Evolutionary conservation across 2,888 invertebrate genomes (phyloP).

Genomic region (Tipula lateralis): DNA sequence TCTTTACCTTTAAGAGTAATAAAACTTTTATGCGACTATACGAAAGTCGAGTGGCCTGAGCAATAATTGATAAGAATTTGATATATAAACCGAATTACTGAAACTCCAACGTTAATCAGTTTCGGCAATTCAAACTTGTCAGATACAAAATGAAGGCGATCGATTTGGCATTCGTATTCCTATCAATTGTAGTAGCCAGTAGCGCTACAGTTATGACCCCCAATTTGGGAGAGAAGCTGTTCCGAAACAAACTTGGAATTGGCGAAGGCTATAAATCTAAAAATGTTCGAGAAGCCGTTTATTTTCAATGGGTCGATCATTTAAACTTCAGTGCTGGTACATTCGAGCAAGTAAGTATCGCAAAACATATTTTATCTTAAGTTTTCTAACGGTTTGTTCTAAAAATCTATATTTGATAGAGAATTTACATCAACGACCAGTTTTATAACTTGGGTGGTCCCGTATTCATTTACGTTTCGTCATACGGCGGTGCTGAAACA

Average conservation of each 20-base stretch:
- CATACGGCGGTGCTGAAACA: too few relatives aligned
- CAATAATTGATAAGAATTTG: background rate
- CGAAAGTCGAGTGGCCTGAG: too few relatives aligned
- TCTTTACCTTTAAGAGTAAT: too few relatives aligned
- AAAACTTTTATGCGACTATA: too few relatives aligned
- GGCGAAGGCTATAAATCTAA: background rate
- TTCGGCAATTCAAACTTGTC: background rate
- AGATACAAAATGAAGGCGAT: background rate
- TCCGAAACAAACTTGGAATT: background rate
- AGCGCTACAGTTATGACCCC: background rate
- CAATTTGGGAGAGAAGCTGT: background rate
- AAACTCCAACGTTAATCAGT: background rate
- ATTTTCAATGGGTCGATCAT: background rate
- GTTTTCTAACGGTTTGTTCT: too few relatives aligned
- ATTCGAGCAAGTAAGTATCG: background rate
- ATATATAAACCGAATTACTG: background rate
- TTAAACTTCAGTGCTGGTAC: background rate
- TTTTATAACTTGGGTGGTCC: background rate
- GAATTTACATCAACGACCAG: background rate
- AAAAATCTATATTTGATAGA: background rate
- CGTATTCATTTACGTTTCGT: background rate
- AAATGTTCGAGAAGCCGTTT: background rate
- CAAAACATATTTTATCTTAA: background rate
- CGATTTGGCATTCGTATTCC: background rate
- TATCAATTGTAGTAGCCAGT: background rate